Base-by-base conservation (phyloP, 2,888 invertebrate genomes). In the Dryocosmus kuriphilus region DNA sequence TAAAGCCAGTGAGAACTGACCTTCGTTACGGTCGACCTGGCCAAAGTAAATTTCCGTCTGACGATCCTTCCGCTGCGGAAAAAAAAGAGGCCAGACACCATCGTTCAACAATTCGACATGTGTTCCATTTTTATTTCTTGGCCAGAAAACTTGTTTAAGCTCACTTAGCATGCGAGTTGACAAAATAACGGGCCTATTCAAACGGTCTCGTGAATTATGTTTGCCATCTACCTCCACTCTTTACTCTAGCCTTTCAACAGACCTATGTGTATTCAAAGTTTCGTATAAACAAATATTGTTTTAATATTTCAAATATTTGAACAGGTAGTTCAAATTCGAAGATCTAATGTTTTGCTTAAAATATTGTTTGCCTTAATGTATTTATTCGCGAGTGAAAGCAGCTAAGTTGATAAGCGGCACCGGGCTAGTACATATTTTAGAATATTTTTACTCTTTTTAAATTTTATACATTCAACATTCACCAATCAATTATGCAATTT, bases 1-100 rank as follows among this genome's bases (percentile, higher is more conserved):
- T n/a, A 71, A 71, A 71, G 16, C 22, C 67, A 30, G 67, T 67
- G 67, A 71, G 71, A 71, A 71, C 71, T 71, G 71, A 71, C 71
- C 71, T 71, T 71, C 71, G 51, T 71, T 32, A 51, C 51, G 51
- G 51, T 71, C 46, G 51, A 71, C 71, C 71, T 71, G 71, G 71
- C 16, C 51, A 71, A 71, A 71, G 32, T 71, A 51, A 51, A 30
- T 55, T 71, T 71, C 51, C 30, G 19, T 46, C 46, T 30, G 67
- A 30, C 51, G 51, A 71, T 71, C 71, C 51, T 71, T 71, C 71
- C 71, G 30, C 51, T 71, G n/a, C 30, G 51, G n/a, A 32, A 67
- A 46, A 46, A 16, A 67, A 27, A 27, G 19, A 27, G 27, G 22
- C 24, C 24, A 57, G 11, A 24, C 24, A 24, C 19, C 65, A 5